Conservation (phyloP, 2,888 invertebrate genomes). For the Thymelicus acteon region DNA sequence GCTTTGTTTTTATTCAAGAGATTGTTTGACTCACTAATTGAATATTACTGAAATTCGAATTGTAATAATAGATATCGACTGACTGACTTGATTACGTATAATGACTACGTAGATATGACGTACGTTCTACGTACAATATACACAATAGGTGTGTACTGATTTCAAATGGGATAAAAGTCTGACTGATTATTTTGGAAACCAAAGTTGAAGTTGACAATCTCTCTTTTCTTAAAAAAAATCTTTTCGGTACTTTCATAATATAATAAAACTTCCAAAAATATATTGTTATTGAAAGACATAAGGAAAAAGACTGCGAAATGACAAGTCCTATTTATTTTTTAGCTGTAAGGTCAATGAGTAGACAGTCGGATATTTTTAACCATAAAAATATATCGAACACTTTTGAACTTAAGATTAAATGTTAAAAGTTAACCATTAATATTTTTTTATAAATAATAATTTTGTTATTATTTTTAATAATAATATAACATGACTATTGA, state of each 20-base stretch:
- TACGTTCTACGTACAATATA: too few species aligned
- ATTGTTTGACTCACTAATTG: not conserved
- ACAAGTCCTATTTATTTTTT: constrained; percentile 52
- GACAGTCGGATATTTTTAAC: constrained; percentile 27
- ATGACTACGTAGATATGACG: too few species aligned
- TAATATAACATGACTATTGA: constrained; percentile 6
- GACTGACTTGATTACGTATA: too few species aligned
- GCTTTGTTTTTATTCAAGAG: not conserved
- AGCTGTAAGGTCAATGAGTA: constrained; percentile 20
- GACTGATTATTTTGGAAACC: too few species aligned
- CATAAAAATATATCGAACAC: too few species aligned
- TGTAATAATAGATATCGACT: too few species aligned
- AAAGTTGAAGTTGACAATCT: not conserved
- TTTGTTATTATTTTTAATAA: not conserved
- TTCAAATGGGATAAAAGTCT: too few species aligned
- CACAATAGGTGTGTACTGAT: too few species aligned
- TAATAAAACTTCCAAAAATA: constrained; percentile 9
- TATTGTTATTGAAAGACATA: constrained; percentile 55
- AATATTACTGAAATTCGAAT: too few species aligned
- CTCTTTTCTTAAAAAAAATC: not conserved
- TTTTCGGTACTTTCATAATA: not conserved
- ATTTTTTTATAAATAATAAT: not conserved
- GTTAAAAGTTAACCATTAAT: not conserved
- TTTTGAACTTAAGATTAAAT: too few species aligned
- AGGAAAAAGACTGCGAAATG: constrained; percentile 71